These are phyloP conservation scores for Camelus bactrianus DNA, from an alignment of 2,113 vertebrate genomes.

Conservation along the genomic window DNA sequence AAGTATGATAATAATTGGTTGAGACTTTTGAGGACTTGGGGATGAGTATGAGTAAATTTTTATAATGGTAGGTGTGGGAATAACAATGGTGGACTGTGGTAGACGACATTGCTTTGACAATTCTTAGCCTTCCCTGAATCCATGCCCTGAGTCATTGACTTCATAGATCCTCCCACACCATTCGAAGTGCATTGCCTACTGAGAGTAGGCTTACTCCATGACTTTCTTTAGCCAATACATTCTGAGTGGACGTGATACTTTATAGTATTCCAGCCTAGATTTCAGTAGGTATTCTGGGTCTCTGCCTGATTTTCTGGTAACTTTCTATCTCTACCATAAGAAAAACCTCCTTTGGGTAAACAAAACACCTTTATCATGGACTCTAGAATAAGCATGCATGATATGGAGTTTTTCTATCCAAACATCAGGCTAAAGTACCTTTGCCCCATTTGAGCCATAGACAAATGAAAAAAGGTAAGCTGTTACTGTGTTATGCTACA, in stretches of 20 bases:
- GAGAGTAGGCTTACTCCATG: not conserved
- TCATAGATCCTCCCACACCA: not conserved
- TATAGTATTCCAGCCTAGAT: not conserved
- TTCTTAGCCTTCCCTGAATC: not conserved
- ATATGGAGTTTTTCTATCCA: not conserved
- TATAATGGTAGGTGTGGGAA: not conserved
- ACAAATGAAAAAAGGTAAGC: not conserved
- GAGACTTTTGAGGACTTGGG: not conserved
- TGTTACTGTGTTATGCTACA: not conserved
- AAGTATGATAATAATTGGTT: not conserved
- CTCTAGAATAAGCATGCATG: not conserved
- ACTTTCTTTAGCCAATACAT: not conserved
- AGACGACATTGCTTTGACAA: not conserved
- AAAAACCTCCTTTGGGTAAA: not conserved
- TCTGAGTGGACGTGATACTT: not conserved
- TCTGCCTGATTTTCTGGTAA: not conserved
- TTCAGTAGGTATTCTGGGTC: not conserved
- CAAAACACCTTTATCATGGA: not conserved
- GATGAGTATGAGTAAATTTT: not conserved
- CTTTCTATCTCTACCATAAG: not conserved
- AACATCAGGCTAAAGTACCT: not conserved
- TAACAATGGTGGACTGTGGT: not conserved
- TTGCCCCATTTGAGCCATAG: not conserved
- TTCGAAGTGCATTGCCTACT: too few species aligned
- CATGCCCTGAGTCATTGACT: not conserved